These are phyloP conservation scores for Cirrhinus molitorella DNA, from an alignment of 2,797 vertebrate genomes.

Conservation along the genomic window DNA sequence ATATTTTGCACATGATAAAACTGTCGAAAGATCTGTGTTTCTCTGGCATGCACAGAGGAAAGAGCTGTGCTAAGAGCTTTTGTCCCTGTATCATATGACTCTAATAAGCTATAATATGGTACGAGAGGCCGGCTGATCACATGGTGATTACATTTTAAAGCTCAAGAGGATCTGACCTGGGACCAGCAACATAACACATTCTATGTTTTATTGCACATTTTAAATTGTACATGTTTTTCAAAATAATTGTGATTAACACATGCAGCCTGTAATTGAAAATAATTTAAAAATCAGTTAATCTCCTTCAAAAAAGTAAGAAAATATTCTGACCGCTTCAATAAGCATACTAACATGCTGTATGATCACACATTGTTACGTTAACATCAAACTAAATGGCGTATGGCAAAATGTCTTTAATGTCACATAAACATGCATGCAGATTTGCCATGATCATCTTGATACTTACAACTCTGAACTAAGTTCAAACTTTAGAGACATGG, in stretches of 20 bases:
- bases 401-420: too few species aligned
- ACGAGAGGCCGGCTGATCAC: conserved; percentile 48
- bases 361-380: not conserved
- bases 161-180: not conserved
- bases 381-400: not conserved
- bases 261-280: not conserved
- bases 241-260: not conserved
- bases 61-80: conserved; percentile 18
- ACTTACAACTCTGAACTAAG: not conserved
- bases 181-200: not conserved
- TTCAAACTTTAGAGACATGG: not conserved
- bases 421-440: conserved; percentile 1
- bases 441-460: not conserved
- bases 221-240: not conserved
- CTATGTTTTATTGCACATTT: not conserved
- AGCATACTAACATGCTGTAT: not conserved
- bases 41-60: not conserved
- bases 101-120: conserved; percentile 58
- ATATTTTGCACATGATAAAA: not conserved
- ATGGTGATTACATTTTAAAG: conserved; percentile 35
- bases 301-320: not conserved
- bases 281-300: not conserved
- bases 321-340: not conserved
- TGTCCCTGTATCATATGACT: conserved; percentile 59
- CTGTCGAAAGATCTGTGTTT: not conserved